Evolutionary conservation across 2,113 vertebrate genomes (phyloP), one percentile per base, ranked within the genome.

Genomic region (Falcunculus frontatus): DNA sequence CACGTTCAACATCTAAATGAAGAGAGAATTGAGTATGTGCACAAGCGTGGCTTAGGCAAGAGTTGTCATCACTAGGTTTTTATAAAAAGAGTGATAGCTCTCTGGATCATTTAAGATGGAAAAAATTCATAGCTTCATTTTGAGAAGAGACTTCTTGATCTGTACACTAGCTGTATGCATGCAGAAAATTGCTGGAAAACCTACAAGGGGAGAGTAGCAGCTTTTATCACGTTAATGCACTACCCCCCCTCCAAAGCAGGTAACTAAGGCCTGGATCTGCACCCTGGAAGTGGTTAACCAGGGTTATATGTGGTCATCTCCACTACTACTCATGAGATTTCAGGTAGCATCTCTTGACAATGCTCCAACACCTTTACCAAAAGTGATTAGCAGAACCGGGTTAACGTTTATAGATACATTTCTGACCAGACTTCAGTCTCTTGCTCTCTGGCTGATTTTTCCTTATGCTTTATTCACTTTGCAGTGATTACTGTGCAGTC

Each of bases 141-240:
- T 55, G 6, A 37, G 49, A 64, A 33, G 7, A 68, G 14, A 30
- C 2, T 23, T 26, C 22, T 63, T 76, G 23, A 18, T 50, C 30
- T 78, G 8, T 62, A 10, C 1, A 0, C 29, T n/a, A 49, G 3
- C 11, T 1, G 1, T 22, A 15, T 22, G 25, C 5, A 12, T 29
- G 16, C 23, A 60, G 42, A 70, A 6, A n/a, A 30, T 18, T 53
- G 9, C 4, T 57, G 22, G 35, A 74, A 93, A 73, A 81, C 6
- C 3, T 6, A 18, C 3, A 32, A 39, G 2, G 19, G 11, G 9
- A 29, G 13, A 62, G 19, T 13, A 33, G 25, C 4, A 30, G 7
- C 5, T 79, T 55, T 52, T 35, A 18, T 26, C 35, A 11, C 20
- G 15, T 20, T 37, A 65, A 32, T 3, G 6, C 17, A 42, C 15